Conservation (phyloP, 2,113 vertebrate genomes). For the Zosterops borbonicus region DNA sequence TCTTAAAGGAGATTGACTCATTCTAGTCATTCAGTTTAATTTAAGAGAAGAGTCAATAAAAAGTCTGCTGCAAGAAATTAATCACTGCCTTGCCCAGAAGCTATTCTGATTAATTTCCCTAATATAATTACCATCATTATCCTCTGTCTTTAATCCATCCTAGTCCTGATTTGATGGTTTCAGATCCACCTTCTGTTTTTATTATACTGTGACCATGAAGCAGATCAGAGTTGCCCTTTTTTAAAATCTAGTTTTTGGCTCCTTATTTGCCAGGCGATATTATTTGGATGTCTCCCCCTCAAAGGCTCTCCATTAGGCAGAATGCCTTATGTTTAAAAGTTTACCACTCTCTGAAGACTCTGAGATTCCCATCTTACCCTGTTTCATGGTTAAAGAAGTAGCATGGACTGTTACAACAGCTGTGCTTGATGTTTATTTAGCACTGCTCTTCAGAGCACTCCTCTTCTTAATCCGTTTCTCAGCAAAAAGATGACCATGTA, state of each 20-base stretch:
- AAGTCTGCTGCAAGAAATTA: slow-evolving; percentile 17
- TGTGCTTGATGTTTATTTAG: background rate
- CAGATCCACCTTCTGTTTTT: slow-evolving; percentile 15
- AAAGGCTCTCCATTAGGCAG: background rate
- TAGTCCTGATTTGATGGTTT: background rate
- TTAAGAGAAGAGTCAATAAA: background rate
- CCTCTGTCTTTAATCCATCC: background rate
- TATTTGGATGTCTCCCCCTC: background rate
- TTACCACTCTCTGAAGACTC: background rate
- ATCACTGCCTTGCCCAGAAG: slow-evolving; percentile 34
- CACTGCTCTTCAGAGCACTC: background rate
- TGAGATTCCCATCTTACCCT: background rate
- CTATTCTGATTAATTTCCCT: slow-evolving; percentile 43
- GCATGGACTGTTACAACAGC: background rate
- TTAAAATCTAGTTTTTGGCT: background rate
- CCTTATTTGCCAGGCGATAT: background rate
- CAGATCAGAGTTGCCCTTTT: background rate
- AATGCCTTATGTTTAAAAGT: background rate
- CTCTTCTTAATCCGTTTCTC: background rate
- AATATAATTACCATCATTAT: slow-evolving; percentile 8
- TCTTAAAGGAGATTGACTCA: slow-evolving; percentile 1
- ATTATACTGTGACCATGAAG: background rate
- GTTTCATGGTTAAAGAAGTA: background rate
- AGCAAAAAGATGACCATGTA: background rate
- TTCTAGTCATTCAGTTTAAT: background rate